These are phyloP conservation scores for Mormyrus lacerda DNA, from an alignment of 2,113 vertebrate genomes.

Conservation along the genomic window DNA sequence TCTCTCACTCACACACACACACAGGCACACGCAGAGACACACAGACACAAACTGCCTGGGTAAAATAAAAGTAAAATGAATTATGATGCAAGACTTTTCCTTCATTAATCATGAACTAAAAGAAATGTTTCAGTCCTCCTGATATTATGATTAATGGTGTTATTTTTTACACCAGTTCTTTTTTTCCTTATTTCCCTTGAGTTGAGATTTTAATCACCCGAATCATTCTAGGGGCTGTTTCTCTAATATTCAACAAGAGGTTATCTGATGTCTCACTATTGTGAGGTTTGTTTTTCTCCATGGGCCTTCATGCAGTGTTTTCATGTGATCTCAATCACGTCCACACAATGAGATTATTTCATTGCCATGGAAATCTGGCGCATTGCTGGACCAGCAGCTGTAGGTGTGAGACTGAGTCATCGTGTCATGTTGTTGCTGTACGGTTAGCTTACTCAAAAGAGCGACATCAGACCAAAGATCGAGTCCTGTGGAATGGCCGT, in stretches of 20 bases:
- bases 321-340: background rate
- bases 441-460: background rate
- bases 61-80: background rate
- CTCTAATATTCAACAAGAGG: background rate
- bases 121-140: background rate
- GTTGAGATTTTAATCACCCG: background rate
- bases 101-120: background rate
- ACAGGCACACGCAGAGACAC: background rate
- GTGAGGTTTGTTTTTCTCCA: background rate
- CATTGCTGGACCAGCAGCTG: background rate
- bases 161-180: background rate
- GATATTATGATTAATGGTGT: background rate
- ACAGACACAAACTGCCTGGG: background rate
- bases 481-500: background rate
- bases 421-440: background rate
- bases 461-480: background rate
- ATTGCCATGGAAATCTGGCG: background rate
- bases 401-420: background rate
- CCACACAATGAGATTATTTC: background rate
- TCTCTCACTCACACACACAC: background rate
- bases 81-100: background rate
- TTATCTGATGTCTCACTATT: background rate
- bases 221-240: background rate
- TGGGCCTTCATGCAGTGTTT: background rate
- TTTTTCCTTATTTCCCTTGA: background rate